Evolutionary conservation across 2,888 invertebrate genomes (phyloP), one percentile per base, ranked within the genome.

Genomic region (Agrotis clavis): DNA sequence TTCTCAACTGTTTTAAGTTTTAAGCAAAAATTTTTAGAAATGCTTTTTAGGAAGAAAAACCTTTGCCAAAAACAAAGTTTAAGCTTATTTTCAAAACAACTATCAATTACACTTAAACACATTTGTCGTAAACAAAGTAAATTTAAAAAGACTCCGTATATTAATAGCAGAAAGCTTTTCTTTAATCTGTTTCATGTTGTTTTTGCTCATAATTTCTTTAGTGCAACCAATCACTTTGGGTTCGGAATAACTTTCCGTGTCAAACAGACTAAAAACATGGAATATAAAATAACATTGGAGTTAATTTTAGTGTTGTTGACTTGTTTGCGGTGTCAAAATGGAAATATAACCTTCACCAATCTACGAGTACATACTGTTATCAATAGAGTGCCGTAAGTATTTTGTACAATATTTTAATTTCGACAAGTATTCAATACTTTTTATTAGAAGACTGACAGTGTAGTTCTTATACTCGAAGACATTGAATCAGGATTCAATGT

Each of bases 161-260:
- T 56, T 59, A 30, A 4, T 16, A 35, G 14, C 21, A 19, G 1
- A n/a, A 14, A 79, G 59, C 21, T 63, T 60, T 65, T 25, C 41
- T 7, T 1, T 18, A 16, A 54, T n/a, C 18, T 64, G 60, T 53
- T 48, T 25, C 21, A 16, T 48, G 5, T 19, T 25, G 1, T 73
- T n/a, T 57, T 62, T 51, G 48, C 51, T 57, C 16, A 53, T 53
- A 57, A 53, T 53, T 67, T 75, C 5, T 66, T 14, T 56, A 60
- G 47, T 67, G 19, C 35, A 67, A n/a, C 50, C 67, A 74, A 74
- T 79, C 67, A 63, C 54, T 80, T 76, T 51, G 54, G 11, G 25
- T 66, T 45, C 30, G 7, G 2, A 45, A 16, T 48, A 57, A 48
- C 16, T 57, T 63, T 41, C 13, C 14, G 41, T 71, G 45, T 2